A percentile compares a stretch with the other conserved stretches of the same genome.
Evolutionary conservation across 2,888 invertebrate genomes (phyloP).

Genomic region (Baccha elongata): DNA sequence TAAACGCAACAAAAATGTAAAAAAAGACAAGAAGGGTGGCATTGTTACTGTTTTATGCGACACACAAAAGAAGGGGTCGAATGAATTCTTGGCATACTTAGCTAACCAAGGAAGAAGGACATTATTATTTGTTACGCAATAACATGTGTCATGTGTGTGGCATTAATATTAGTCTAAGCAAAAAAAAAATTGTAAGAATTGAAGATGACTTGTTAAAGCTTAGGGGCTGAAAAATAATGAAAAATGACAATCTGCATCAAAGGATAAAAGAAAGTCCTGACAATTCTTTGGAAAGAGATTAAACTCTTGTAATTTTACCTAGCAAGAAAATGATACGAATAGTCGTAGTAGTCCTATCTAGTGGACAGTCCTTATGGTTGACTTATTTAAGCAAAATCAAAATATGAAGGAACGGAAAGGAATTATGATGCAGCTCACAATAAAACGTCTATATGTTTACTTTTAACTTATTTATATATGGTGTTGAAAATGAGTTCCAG

Average conservation of each 20-base stretch:
- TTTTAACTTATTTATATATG: too few species aligned
- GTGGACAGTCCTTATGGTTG: too few species aligned
- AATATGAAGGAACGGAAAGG: too few species aligned
- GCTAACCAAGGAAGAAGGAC: background rate
- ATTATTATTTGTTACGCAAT: constrained; percentile 12
- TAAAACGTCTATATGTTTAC: too few species aligned
- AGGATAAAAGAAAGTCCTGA: background rate
- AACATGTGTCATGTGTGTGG: background rate
- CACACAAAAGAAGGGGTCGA: constrained; percentile 22
- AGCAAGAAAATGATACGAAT: too few species aligned
- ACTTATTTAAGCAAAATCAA: too few species aligned
- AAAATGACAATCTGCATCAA: background rate
- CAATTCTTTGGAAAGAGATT: too few species aligned
- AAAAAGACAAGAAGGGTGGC: constrained; percentile 39
- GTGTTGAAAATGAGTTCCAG: too few species aligned
- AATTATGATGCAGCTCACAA: too few species aligned
- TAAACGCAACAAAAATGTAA: constrained; percentile 40
- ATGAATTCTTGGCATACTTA: constrained; percentile 54
- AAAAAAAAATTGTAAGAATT: background rate
- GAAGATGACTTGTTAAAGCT: background rate
- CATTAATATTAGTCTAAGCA: background rate
- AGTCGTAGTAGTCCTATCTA: too few species aligned
- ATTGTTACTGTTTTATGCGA: constrained; percentile 65
- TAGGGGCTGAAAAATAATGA: background rate
- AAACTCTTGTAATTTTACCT: too few species aligned